These are phyloP conservation scores for Drosophila hamatofila DNA, from an alignment of 2,888 invertebrate species.

Conservation along the genomic window DNA sequence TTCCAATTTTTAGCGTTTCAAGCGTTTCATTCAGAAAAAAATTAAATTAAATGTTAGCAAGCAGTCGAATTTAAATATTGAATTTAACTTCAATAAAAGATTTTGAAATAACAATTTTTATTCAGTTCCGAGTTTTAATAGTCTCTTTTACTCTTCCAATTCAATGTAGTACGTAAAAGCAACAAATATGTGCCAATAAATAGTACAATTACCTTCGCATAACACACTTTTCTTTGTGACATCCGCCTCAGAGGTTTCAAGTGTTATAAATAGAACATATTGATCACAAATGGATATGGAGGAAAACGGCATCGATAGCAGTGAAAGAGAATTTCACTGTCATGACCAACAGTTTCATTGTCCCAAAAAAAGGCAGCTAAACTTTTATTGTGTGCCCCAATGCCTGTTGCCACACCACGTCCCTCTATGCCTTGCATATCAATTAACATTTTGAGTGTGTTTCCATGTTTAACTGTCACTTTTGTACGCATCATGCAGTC, in stretches of 20 bases:
- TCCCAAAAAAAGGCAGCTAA: conserved; percentile 11
- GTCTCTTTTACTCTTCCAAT: no score
- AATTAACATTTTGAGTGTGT: conserved; percentile 76
- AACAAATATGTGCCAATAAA: neutral
- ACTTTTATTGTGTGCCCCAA: conserved; percentile 13
- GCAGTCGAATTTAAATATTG: no score
- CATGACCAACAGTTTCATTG: conserved; percentile 29
- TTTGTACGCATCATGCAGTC: conserved; percentile 68
- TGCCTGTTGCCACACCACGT: conserved; percentile 1
- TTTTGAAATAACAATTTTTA: no score
- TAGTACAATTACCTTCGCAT: neutral
- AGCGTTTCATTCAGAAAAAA: no score
- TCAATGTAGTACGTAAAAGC: neutral
- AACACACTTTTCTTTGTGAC: neutral
- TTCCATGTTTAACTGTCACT: conserved; percentile 75
- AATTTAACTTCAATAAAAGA: no score
- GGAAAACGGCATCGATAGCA: conserved; percentile 13
- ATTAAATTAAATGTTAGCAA: no score
- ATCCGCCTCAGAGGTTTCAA: neutral
- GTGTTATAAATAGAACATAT: conserved; percentile 3
- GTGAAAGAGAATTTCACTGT: conserved; percentile 25
- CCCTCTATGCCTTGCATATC: conserved; percentile 45
- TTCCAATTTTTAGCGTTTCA: no score
- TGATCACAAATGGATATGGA: conserved; percentile 9
- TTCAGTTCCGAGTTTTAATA: no score